Conservation (phyloP, 2,888 invertebrate genomes). For the Pseudococcus jackbeardsleyi region DNA sequence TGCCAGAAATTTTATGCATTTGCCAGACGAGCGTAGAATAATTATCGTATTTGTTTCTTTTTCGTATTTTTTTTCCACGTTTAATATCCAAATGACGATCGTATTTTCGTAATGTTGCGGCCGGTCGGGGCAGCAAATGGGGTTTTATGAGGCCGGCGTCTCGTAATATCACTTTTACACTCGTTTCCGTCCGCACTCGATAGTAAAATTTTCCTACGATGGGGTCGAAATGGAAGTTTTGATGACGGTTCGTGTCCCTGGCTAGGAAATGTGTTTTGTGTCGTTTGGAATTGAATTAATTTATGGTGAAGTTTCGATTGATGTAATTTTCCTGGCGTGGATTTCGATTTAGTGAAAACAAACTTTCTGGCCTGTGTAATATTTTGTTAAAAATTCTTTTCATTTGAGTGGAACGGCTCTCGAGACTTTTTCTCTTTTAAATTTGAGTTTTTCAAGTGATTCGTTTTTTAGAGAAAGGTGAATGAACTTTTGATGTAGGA, state of each 20-base stretch:
- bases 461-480: no score
- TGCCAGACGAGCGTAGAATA: constrained; percentile 18
- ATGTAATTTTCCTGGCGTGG: no score
- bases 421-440: no score
- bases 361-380: no score
- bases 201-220: not conserved
- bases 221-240: not conserved
- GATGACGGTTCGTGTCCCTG: no score
- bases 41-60: constrained; percentile 12
- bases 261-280: not conserved
- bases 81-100: not conserved
- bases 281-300: not conserved
- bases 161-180: not conserved
- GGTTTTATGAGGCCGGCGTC: not conserved
- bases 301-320: not conserved
- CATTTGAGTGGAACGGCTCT: no score
- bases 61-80: not conserved
- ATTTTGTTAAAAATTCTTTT: no score
- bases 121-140: not conserved
- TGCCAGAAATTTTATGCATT: constrained; percentile 43
- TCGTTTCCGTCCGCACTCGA: not conserved
- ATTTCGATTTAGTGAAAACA: no score
- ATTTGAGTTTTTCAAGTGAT: no score
- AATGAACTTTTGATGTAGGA: no score
- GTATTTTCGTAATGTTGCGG: constrained; percentile 3